phyloP scores from a whole-genome alignment of 2,888 invertebrate genomes.

The Polyommatus iphigenia region DNA sequence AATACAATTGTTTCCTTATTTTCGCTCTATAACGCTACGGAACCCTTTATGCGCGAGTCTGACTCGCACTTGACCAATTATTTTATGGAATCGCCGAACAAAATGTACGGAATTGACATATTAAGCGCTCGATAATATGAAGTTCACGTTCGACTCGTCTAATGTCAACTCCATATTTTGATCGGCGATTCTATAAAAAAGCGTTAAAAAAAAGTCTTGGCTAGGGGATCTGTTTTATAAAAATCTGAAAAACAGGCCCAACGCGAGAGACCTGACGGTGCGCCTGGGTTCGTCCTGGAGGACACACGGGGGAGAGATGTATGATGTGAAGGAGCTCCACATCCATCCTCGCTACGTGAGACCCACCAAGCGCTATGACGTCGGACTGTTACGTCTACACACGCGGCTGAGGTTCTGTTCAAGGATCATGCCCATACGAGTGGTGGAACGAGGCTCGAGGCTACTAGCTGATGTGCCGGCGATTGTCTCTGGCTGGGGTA shows the following conservation, averaged over 20 bases:
- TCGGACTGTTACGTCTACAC: conserved; percentile 68
- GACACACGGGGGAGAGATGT: conserved; percentile 74
- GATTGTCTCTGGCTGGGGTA: conserved; percentile 75
- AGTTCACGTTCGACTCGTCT: no score
- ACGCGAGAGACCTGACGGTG: conserved; percentile 63
- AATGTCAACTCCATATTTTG: no score
- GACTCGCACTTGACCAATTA: no score
- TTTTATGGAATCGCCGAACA: no score
- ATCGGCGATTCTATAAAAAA: no score
- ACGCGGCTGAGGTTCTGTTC: conserved; percentile 63
- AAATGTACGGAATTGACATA: no score
- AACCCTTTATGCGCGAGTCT: no score
- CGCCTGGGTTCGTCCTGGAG: conserved; percentile 76
- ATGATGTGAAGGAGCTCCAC: conserved; percentile 64
- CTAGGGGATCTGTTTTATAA: no score
- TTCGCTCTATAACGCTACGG: no score
- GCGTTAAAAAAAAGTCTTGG: no score
- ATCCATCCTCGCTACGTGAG: conserved; percentile 70
- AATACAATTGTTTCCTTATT: no score
- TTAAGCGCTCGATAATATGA: no score
- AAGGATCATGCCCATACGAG: conserved; percentile 61
- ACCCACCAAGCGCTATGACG: conserved; percentile 70
- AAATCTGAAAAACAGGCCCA: conserved; percentile 49
- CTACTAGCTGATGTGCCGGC: conserved; percentile 58
- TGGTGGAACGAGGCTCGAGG: conserved; percentile 54